Evolutionary conservation across 2,888 invertebrate species (phyloP).

Genomic region (Cheilosia urbana): DNA sequence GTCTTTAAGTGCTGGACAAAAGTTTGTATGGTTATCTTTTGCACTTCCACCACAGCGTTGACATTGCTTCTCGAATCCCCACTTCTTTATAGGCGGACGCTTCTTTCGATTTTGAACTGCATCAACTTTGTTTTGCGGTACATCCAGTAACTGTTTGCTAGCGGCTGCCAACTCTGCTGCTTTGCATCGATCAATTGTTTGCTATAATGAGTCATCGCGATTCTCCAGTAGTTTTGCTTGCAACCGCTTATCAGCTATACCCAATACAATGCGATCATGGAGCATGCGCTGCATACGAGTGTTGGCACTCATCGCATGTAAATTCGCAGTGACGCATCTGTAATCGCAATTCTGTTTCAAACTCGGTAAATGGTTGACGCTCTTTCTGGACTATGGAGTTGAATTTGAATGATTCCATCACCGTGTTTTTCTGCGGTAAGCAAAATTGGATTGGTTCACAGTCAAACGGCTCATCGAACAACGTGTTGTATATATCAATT

Average conservation of each 20-base stretch:
- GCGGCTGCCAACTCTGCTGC: slow-evolving; percentile 41
- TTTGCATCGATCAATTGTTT: slow-evolving; percentile 55
- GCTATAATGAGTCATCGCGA: slow-evolving; percentile 49
- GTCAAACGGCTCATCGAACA: slow-evolving; percentile 28
- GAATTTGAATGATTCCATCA: slow-evolving; percentile 70
- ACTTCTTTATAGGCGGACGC: slow-evolving; percentile 11
- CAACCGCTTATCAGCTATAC: slow-evolving; percentile 63
- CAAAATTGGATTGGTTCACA: slow-evolving; percentile 29
- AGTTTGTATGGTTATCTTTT: slow-evolving; percentile 15
- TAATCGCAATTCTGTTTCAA: slow-evolving; percentile 61
- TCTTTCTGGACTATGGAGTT: slow-evolving; percentile 61
- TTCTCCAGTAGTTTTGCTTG: slow-evolving; percentile 59
- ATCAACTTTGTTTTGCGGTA: slow-evolving; percentile 29
- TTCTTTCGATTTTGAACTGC: slow-evolving; percentile 17
- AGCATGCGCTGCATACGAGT: slow-evolving; percentile 63
- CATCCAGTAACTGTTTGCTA: slow-evolving; percentile 36
- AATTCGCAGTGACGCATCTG: slow-evolving; percentile 65
- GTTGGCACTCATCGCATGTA: slow-evolving; percentile 50
- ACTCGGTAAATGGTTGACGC: slow-evolving; percentile 52
- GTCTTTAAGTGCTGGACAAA: slow-evolving; percentile 34
- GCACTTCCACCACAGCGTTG: slow-evolving; percentile 38
- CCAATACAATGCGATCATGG: slow-evolving; percentile 61
- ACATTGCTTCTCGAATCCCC: slow-evolving; percentile 25
- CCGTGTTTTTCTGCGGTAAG: slow-evolving; percentile 41
- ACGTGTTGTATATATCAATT: slow-evolving; percentile 29